phyloP scores from a whole-genome alignment of 2,797 vertebrate genomes.

The Leuciscus waleckii region DNA sequence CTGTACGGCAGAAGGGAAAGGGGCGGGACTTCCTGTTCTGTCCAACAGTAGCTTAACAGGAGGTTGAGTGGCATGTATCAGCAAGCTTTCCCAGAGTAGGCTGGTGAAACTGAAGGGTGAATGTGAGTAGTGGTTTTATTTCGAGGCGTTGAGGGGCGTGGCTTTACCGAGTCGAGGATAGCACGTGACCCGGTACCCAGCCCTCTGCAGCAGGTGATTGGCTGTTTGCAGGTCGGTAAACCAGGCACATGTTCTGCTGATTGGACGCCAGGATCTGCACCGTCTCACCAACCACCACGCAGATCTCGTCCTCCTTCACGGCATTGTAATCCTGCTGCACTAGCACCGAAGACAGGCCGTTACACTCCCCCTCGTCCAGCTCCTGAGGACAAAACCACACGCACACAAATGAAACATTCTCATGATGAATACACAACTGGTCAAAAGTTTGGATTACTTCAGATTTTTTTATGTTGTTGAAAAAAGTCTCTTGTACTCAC shows the following conservation, averaged over 20 bases:
- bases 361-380: conserved; percentile 84
- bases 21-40: conserved; percentile 68
- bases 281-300: conserved; percentile 92
- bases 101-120: conserved; percentile 51
- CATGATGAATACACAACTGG: too few relatives aligned
- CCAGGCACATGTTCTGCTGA: conserved; percentile 98
- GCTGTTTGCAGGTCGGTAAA: conserved; percentile 92
- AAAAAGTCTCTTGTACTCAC: not conserved
- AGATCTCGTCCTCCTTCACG: conserved; percentile 97
- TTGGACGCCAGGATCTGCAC: conserved; percentile 96
- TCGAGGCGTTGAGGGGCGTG: conserved; percentile 21
- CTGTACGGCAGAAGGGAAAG: conserved; percentile 64
- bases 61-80: conserved; percentile 81
- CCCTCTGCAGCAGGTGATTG: conserved; percentile 94
- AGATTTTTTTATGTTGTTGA: too few relatives aligned
- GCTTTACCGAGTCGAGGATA: conserved; percentile 78
- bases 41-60: conserved; percentile 74
- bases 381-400: conserved; percentile 63
- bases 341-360: conserved; percentile 87
- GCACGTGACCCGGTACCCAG: conserved; percentile 93
- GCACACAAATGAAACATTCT: conserved; percentile 5
- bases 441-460: not conserved
- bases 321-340: conserved; percentile 95
- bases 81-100: conserved; percentile 77
- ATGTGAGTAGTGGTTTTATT: conserved; percentile 46